phyloP scores from a whole-genome alignment of 1,140 invertebrate species.

The Aphelenchoides besseyi region DNA sequence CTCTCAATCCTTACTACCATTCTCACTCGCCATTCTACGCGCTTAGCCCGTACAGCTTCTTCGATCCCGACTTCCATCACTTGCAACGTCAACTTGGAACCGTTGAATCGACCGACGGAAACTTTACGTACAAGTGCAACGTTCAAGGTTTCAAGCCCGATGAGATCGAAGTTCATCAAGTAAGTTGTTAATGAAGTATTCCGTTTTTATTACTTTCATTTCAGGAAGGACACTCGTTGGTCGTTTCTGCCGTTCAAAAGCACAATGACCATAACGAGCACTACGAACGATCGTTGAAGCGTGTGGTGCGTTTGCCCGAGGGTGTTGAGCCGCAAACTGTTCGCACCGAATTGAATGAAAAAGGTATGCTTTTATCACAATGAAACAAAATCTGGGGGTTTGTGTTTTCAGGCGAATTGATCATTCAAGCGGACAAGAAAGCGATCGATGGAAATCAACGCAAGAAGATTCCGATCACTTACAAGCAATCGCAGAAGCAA shows the following conservation, averaged over 20 bases:
- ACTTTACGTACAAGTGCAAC: neutral
- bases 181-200: neutral
- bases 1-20: neutral
- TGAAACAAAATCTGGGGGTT: too few relatives aligned
- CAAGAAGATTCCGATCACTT: neutral
- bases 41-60: neutral
- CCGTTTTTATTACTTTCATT: neutral
- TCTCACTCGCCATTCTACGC: neutral
- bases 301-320: neutral
- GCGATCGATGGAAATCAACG: neutral
- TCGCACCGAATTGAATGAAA: neutral
- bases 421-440: conserved; percentile 2
- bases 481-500: conserved; percentile 1
- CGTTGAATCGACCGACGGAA: neutral
- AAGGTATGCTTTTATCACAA: too few relatives aligned
- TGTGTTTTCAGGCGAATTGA: conserved; percentile 7
- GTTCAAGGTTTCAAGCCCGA: neutral
- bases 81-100: neutral
- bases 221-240: neutral
- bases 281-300: conserved; percentile 7
- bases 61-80: neutral
- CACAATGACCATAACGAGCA: neutral
- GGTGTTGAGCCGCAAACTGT: neutral
- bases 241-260: neutral
- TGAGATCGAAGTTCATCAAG: conserved; percentile 10